Conservation (phyloP, 2,888 invertebrate species). For the Caenorhabditis macrosperma region DNA sequence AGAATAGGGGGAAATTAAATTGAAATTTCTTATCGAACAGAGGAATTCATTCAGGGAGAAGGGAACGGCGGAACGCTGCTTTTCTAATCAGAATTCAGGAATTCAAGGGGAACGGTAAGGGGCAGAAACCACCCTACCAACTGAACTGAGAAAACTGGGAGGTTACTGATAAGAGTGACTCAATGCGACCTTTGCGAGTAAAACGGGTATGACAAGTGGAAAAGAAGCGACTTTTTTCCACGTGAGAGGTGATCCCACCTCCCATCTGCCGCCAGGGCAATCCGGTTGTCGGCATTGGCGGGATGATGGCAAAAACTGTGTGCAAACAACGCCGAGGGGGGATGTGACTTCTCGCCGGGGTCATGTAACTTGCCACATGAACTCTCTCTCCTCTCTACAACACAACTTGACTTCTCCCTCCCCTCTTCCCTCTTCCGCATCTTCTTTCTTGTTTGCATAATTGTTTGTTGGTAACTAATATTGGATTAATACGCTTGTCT, state of each 20-base stretch:
- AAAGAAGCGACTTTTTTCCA: slow-evolving; percentile 54
- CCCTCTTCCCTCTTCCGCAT: slow-evolving; percentile 5
- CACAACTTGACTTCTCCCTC: slow-evolving; percentile 4
- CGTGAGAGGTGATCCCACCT: slow-evolving; percentile 52
- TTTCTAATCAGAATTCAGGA: not conserved
- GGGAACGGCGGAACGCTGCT: not conserved
- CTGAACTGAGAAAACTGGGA: not conserved
- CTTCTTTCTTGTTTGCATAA: slow-evolving; percentile 40
- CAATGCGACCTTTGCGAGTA: slow-evolving; percentile 17
- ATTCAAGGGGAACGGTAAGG: not conserved
- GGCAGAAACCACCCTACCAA: not conserved
- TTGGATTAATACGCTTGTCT: slow-evolving; percentile 43
- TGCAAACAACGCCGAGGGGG: slow-evolving; percentile 35
- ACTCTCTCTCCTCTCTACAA: slow-evolving; percentile 45
- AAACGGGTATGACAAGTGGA: slow-evolving; percentile 49
- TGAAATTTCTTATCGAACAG: no score
- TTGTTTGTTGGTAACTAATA: slow-evolving; percentile 46
- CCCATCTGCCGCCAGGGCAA: slow-evolving; percentile 26
- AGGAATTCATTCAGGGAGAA: no score
- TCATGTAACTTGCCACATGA: slow-evolving; percentile 52
- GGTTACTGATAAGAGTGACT: not conserved
- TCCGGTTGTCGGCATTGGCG: slow-evolving; percentile 54
- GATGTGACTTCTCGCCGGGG: slow-evolving; percentile 21
- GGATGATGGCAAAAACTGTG: slow-evolving; percentile 58
- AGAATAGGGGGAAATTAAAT: no score